Evolutionary conservation across 2,888 invertebrate genomes (phyloP), one percentile per base, ranked within the genome.

Genomic region (Sepiola atlantica): DNA sequence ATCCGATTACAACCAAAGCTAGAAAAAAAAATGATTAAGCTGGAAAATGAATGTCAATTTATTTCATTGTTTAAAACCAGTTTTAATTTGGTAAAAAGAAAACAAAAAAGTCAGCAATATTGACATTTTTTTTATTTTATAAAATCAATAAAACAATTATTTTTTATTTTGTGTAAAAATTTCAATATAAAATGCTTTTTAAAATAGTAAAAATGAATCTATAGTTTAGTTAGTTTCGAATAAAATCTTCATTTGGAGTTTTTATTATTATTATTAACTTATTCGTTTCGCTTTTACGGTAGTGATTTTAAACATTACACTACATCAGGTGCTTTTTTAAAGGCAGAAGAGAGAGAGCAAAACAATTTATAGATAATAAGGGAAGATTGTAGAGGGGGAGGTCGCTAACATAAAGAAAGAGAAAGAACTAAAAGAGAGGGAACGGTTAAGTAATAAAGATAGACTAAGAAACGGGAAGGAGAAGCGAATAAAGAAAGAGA

Each of bases 311-410:
- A 77, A 77, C 12, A n/a, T 21, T n/a, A 32, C n/a, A n/a, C n/a
- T 77, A 77, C 77, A 77, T 77, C 77, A 77, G 77, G 77, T 77
- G 77, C 77, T 77, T 77, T 45, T 77, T 77, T 12, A 77, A n/a
- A 4, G n/a, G n/a, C 2, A 14, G n/a, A 77, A n/a, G 77, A n/a
- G 16, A 77, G n/a, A 16, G 77, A 28, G n/a, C 28, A n/a, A 77
- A 77, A 77, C n/a, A 28, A n/a, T n/a, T 14, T 77, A 77, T 77
- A n/a, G 14, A 77, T 77, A n/a, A 77, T 77, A 28, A 77, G n/a
- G 14, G 77, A 77, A 14, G 57, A 28, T 28, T 1, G 28, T 28
- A 61, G 28, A 61, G 28, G 28, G 28, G 28, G 6, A n/a, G 77
- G n/a, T 77, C n/a, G n/a, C 12, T 77, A 6, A 77, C n/a, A 77